A percentile compares a stretch with the other conserved stretches of the same genome.
Evolutionary conservation across 2,797 vertebrate species (phyloP).

Genomic region (Typhlichthys subterraneus): DNA sequence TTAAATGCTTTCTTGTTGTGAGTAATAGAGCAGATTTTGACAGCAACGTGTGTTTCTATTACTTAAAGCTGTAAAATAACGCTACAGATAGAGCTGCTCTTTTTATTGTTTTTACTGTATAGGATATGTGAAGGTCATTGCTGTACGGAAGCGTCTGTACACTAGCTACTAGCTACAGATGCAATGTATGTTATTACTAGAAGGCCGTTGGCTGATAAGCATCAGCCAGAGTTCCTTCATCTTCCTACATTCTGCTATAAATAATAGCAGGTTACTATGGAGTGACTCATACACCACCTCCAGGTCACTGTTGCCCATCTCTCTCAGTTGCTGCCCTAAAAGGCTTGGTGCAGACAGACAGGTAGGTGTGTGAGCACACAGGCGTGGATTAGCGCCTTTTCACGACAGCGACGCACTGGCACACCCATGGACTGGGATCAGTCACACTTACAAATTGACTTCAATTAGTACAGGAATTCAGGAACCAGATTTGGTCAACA

Average conservation of each 20-base stretch:
- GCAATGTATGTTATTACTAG: conserved; percentile 68
- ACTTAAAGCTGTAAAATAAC: no score
- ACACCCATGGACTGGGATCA: no score
- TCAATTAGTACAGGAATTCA: background rate
- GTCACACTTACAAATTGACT: no score
- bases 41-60: conserved; percentile 5
- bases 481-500: no score
- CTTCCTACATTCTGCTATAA: conserved; percentile 62
- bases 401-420: no score
- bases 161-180: conserved; percentile 28
- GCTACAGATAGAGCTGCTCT: no score
- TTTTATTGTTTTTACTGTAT: no score
- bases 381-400: conserved; percentile 2
- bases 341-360: conserved; percentile 15
- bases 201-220: conserved; percentile 69
- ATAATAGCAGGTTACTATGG: conserved; percentile 75
- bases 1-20: conserved; percentile 21
- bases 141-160: conserved; percentile 54
- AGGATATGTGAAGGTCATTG: conserved; percentile 39
- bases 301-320: conserved; percentile 55
- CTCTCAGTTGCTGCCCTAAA: conserved; percentile 43
- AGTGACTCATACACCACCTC: conserved; percentile 65
- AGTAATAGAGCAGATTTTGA: conserved; percentile 3
- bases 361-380: background rate
- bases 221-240: conserved; percentile 70